Percentiles rank a stretch among this genome's conserved stretches.
Evolutionary conservation across 2,113 vertebrate species (phyloP).

Genomic region (Platichthys flesus): DNA sequence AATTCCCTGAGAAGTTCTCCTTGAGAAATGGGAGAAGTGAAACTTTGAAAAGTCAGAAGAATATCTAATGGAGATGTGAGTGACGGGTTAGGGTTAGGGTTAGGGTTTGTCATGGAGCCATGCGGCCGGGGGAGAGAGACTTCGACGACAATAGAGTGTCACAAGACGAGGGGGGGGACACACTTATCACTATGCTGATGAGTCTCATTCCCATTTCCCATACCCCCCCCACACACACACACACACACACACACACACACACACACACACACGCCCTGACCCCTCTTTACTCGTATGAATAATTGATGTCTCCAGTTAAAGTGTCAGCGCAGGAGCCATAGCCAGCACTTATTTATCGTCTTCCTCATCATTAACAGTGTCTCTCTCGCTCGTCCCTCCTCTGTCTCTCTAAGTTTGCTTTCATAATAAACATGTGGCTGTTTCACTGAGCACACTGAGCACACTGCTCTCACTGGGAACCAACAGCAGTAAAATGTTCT

Average conservation of each 20-base stretch:
- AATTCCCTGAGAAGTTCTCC: slow-evolving; percentile 64
- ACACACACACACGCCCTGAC: slow-evolving; percentile 31
- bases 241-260: slow-evolving; percentile 22
- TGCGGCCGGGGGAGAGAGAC: not conserved
- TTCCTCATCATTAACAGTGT: slow-evolving; percentile 55
- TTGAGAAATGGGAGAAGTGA: slow-evolving; percentile 53
- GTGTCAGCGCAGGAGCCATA: slow-evolving; percentile 54
- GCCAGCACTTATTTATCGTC: slow-evolving; percentile 59
- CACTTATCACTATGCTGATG: slow-evolving; percentile 32
- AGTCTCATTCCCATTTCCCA: slow-evolving; percentile 1
- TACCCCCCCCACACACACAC: slow-evolving; percentile 8
- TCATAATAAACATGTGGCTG: slow-evolving; percentile 54
- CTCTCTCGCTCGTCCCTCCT: slow-evolving; percentile 31
- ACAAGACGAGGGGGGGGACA: slow-evolving; percentile 1
- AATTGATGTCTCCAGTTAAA: slow-evolving; percentile 73
- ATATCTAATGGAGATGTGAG: slow-evolving; percentile 70
- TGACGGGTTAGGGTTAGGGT: too few relatives aligned
- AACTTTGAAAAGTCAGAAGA: slow-evolving; percentile 61
- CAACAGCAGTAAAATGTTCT: slow-evolving; percentile 15
- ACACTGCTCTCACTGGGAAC: slow-evolving; percentile 37
- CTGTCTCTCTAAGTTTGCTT: slow-evolving; percentile 50
- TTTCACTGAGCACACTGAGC: slow-evolving; percentile 50
- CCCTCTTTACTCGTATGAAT: slow-evolving; percentile 65
- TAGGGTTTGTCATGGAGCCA: slow-evolving; percentile 14
- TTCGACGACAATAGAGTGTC: not conserved